Evolutionary conservation across 1,140 invertebrate species (phyloP), one percentile per base, ranked within the genome.

Genomic region (Drosophila paulistorum): DNA sequence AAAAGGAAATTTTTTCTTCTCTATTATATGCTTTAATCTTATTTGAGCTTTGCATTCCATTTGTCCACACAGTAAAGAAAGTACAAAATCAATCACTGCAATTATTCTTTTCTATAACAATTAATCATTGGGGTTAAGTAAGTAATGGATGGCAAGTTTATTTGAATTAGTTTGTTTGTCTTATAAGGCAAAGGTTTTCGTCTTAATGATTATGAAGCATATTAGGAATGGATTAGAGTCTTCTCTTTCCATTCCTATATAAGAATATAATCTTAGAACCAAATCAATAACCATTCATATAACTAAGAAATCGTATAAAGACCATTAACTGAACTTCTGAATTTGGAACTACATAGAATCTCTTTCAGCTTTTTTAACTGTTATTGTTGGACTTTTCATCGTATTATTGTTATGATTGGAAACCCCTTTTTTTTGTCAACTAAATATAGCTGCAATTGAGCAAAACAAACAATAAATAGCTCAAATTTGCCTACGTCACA

Each of bases 401-500:
- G 11, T 35, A 67, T 45, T 62, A 51, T 37, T 35, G 41, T 35
- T 58, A 6, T 42, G 48, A 75, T 37, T 62, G 37, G 37, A 61
- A 48, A 65, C 9, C 20, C 33, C 51, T 14, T 26, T 26, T 26
- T 33, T 14, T 23, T 20, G 17, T 23, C 20, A 9, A 13, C 48
- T 69, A 79, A 71, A 78, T 54, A 59, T 73, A 81, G 65, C 66
- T 68, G 20, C 37, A 81, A 59, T 69, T 60, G 42, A 45, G 57
- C 61, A 14, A 57, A 66, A 48, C 54, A 33, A 30, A 37, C 66
- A 48, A 70, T 68, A 77, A 84, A 80, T 37, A 78, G 74, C 67
- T 77, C n/a, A 83, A 76, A 60, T 75, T 17, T 42, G 65, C 55
- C 65, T 41, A 51, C 71, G 78, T 71, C 54, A 51, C 59, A 64